Conservation (phyloP, 2,113 vertebrate species). For the Plecotus auritus region DNA sequence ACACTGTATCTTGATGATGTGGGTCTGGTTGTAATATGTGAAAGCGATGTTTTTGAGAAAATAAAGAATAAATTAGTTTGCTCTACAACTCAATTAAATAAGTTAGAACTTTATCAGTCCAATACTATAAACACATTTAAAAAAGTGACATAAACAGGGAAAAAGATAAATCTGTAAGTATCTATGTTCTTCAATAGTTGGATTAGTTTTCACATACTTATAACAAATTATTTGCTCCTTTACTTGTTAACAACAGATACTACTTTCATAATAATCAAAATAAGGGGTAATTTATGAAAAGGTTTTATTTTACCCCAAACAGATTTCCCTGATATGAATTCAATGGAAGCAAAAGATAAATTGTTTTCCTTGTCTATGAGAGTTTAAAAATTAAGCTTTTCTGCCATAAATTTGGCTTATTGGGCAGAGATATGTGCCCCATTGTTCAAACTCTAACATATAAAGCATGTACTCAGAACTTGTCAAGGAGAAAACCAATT, state of each 20-base stretch:
- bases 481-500: conserved; percentile 32
- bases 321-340: conserved; percentile 26
- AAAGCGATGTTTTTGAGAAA: neutral
- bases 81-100: neutral
- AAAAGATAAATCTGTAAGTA: neutral
- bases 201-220: neutral
- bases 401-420: neutral
- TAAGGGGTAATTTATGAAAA: neutral
- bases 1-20: neutral
- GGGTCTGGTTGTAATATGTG: neutral
- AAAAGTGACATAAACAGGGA: neutral
- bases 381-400: neutral
- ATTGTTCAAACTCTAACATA: conserved; percentile 13
- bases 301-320: neutral
- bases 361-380: neutral
- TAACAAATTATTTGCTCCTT: neutral
- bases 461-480: neutral
- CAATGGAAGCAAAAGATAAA: conserved; percentile 2
- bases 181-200: neutral
- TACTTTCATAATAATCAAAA: conserved; percentile 33
- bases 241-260: neutral
- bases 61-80: neutral
- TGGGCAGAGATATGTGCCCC: neutral
- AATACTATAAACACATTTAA: neutral
- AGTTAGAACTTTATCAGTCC: neutral